Conservation (phyloP, 2,888 invertebrate species). For the Oegoconia quadripuncta region DNA sequence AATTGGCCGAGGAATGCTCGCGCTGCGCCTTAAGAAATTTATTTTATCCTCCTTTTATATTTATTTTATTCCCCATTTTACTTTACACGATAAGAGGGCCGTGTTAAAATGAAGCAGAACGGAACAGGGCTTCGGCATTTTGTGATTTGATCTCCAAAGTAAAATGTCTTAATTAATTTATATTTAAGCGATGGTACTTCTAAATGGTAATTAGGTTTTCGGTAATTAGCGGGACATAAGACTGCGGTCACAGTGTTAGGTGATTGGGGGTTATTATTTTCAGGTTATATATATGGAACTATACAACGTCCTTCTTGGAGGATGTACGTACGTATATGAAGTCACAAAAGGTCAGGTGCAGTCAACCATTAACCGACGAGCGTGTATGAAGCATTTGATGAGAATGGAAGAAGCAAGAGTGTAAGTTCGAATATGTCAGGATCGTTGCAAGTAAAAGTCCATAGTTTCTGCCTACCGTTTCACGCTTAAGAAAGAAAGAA, state of each 20-base stretch:
- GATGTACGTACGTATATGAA: too few relatives aligned
- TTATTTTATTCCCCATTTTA: slow-evolving; percentile 27
- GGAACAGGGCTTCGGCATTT: slow-evolving; percentile 22
- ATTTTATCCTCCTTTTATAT: slow-evolving; percentile 47
- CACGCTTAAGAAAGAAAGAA: too few relatives aligned
- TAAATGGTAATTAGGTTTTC: slow-evolving; percentile 24
- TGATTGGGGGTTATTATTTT: too few relatives aligned
- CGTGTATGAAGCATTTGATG: too few relatives aligned
- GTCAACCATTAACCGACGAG: too few relatives aligned
- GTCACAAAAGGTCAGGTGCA: too few relatives aligned
- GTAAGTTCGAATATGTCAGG: too few relatives aligned
- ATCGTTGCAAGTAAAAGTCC: too few relatives aligned
- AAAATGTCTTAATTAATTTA: slow-evolving; percentile 57
- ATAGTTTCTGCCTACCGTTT: too few relatives aligned
- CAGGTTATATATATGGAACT: too few relatives aligned
- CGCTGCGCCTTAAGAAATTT: slow-evolving; percentile 44
- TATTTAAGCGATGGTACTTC: slow-evolving; percentile 34
- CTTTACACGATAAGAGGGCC: slow-evolving; percentile 27
- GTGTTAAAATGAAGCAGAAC: slow-evolving; percentile 11
- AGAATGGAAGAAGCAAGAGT: too few relatives aligned
- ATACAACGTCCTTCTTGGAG: too few relatives aligned
- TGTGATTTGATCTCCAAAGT: slow-evolving; percentile 34
- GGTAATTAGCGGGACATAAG: background rate
- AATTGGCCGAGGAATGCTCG: slow-evolving; percentile 69
- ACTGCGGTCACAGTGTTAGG: background rate